These are phyloP conservation scores for Elymnias hypermnestra DNA, from an alignment of 1,140 invertebrate genomes.

Conservation along the genomic window DNA sequence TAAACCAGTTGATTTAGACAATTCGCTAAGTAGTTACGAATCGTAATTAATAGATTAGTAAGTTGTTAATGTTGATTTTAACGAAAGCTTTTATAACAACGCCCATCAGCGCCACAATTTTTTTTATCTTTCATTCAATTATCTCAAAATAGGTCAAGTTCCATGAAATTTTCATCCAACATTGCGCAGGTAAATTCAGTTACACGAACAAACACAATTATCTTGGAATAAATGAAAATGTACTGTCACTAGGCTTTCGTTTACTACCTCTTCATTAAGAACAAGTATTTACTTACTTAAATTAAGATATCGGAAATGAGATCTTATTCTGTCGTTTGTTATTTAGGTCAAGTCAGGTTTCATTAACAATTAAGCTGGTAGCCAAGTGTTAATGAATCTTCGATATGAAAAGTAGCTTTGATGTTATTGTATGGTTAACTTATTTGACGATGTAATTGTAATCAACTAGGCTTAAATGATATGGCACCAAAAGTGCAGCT, in stretches of 20 bases:
- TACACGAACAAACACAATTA: conserved; percentile 25
- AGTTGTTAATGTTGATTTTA: too few relatives aligned
- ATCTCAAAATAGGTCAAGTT: conserved; percentile 3
- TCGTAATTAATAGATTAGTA: too few relatives aligned
- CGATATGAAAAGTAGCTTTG: conserved; percentile 4
- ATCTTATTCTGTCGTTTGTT: conserved; percentile 14
- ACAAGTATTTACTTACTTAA: conserved; percentile 24
- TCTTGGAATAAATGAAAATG: conserved; percentile 21
- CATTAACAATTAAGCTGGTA: conserved; percentile 9
- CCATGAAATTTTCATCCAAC: conserved; percentile 5
- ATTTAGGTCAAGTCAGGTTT: conserved; percentile 20
- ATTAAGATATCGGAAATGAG: conserved; percentile 21
- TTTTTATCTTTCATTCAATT: conserved; percentile 2
- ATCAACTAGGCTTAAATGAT: not conserved
- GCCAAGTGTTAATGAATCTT: conserved; percentile 6
- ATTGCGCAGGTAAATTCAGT: conserved; percentile 20
- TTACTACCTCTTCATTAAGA: conserved; percentile 24
- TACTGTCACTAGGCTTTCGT: conserved; percentile 21
- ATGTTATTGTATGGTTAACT: not conserved
- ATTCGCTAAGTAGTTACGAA: too few relatives aligned
- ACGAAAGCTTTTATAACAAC: too few relatives aligned
- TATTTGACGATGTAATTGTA: not conserved
- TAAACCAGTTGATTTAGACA: too few relatives aligned
- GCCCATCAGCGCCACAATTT: too few relatives aligned
- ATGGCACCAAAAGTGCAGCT: too few relatives aligned